Base-by-base conservation (phyloP, 1,140 invertebrate species). In the Idris sp. region DNA sequence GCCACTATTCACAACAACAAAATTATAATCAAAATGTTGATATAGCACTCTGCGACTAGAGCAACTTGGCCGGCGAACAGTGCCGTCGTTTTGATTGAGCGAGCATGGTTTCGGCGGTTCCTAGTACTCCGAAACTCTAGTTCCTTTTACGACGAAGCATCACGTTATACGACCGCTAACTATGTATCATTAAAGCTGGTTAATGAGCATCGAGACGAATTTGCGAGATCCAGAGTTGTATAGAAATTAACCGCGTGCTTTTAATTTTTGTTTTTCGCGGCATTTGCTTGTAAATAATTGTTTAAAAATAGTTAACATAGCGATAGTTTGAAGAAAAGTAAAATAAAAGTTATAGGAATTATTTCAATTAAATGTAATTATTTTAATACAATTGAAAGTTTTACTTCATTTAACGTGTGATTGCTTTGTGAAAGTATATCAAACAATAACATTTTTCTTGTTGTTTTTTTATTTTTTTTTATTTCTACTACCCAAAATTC, bases 111-210 rank as follows among this genome's bases (percentile, higher is more conserved):
- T 62, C 30, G 41, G 33, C 26, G 56, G 44, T 74, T 74, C 71
- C 40, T 40, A 30, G 62, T 74, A 74, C 22, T 10, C 61, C 33
- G 25, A 58, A 49, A 43, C 43, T 30, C 43, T 44, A 51, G 56
- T 16, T 15, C 33, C 43, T 61, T 74, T 74, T 74, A 74, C 64
- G 62, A 51, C 56, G 41, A 13, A 22, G 41, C 62, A 68, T 58
- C 43, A 36, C 35, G 56, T 67, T 74, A 74, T 74, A 74, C 58
- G 72, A 62, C 62, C 72, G 43, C 62, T 74, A 74, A 74, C 72
- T 74, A 74, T 64, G 62, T 68, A 56, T 58, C 64, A 74, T 74
- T 68, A 74, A 74, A 74, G 5, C 53, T 15, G 15, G 48, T 74
- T 74, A 74, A 74, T 74, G 72, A 74, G 72, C 31, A 30, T 36